phyloP scores from a whole-genome alignment of 64 coral and sea anemone species.

The Acropora yongei region DNA sequence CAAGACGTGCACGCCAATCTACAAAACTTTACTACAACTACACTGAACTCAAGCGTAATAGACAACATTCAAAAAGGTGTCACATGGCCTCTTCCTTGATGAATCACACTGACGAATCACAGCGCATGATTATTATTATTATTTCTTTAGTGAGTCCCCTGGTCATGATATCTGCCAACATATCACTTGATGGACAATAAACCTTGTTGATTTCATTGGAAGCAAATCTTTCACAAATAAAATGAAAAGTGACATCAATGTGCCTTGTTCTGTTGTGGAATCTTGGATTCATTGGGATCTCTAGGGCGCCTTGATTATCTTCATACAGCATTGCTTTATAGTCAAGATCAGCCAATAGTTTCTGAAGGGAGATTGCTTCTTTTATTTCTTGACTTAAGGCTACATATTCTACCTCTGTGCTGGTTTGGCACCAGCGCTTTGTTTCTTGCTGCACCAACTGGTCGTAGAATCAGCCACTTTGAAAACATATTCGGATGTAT shows the following conservation, averaged over 20 bases:
- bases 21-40: too few species aligned
- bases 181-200: constrained; percentile 48
- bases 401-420: constrained; percentile 49
- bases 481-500: constrained; percentile 9
- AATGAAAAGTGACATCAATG: constrained; percentile 71
- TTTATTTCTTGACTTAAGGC: constrained; percentile 28
- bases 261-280: constrained; percentile 72
- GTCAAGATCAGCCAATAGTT: constrained; percentile 37
- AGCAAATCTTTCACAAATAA: constrained; percentile 55
- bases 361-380: constrained; percentile 8
- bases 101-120: too few species aligned
- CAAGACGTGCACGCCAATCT: too few species aligned
- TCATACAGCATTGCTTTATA: constrained; percentile 24
- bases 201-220: constrained; percentile 45
- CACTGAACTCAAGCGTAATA: too few species aligned
- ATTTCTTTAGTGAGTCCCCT: constrained; percentile 13
- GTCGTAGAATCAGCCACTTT: not conserved
- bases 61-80: not conserved
- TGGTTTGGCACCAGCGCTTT: too few species aligned
- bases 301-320: constrained; percentile 72
- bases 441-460: too few species aligned
- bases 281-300: constrained; percentile 63
- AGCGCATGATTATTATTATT: too few species aligned
- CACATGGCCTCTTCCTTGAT: not conserved
- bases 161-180: constrained; percentile 63